Evolutionary conservation across 2,888 invertebrate species (phyloP), one percentile per base, ranked within the genome.

Genomic region (Sarcophaga rosellei): DNA sequence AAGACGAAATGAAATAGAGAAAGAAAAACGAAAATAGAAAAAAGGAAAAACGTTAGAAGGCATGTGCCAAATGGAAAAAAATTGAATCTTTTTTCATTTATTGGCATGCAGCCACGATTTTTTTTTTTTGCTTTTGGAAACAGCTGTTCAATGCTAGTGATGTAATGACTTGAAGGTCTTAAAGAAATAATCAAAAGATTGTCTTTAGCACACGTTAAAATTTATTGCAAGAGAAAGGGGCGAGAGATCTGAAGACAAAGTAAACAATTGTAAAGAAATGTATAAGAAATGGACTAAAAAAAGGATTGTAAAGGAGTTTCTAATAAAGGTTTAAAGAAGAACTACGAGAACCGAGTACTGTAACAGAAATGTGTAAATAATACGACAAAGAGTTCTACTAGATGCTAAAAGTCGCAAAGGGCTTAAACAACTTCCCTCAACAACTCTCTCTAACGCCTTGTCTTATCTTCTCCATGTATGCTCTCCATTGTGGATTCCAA

Each of bases 101-200:
- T 62, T 84, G 84, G 86, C 81, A 86, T 83, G 81, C 69, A 86
- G 72, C 83, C 63, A 74, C 74, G 25, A 35, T 35, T 35, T 35
- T 35, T 8, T 35, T 35, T 10, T 35, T 8, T 35, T 35, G 2
- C 68, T 70, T 77, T 35, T 20, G 15, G 8, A 35, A 65, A 66
- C 84, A 84, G 84, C 81, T 86, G 86, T 83, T 83, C 45, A 35
- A 35, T 62, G 65, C 75, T 85, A 70, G 79, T 84, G 78, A 75
- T 84, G 75, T 84, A 79, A 79, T 79, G 78, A 63, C 69, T 74
- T 45, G 0, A 20, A 17, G 1, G 47, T 23, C 74, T 75, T 47
- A 63, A 79, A 74, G 83, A 74, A 79, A 79, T 69, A 79, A 63
- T 44, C 65, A 66, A 76, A 78, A 69, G 57, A 79, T 79, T 84